phyloP scores from a whole-genome alignment of 92 coral and sea anemone species.

The Isaurus tuberculatus region DNA sequence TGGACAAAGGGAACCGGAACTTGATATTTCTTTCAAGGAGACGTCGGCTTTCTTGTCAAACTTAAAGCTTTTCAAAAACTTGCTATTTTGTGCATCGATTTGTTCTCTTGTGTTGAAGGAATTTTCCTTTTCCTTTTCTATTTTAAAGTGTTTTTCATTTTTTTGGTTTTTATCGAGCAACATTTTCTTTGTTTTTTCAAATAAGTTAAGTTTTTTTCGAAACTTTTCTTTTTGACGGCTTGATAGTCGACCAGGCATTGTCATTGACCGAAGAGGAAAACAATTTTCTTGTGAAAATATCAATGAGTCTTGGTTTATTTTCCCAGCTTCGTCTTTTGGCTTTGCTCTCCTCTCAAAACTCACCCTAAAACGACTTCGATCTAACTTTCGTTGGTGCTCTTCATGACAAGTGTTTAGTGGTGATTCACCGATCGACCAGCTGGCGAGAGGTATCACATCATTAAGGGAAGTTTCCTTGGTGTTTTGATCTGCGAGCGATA shows the following conservation, averaged over 20 bases:
- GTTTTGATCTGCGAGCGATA: slow-evolving; percentile 5
- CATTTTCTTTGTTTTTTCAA: slow-evolving; percentile 55
- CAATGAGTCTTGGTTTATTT: neutral
- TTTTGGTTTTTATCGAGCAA: slow-evolving; percentile 30
- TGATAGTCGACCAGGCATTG: slow-evolving; percentile 18
- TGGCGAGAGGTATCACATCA: slow-evolving; percentile 34
- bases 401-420: neutral
- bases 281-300: neutral
- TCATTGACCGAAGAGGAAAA: slow-evolving; percentile 9
- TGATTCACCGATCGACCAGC: slow-evolving; percentile 10
- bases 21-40: slow-evolving; percentile 2
- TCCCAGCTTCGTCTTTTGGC: neutral
- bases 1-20: neutral
- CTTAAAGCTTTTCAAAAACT: neutral
- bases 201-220: slow-evolving; percentile 45
- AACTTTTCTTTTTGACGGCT: slow-evolving; percentile 23
- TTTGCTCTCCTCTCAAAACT: slow-evolving; percentile 11
- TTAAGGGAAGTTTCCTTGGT: neutral
- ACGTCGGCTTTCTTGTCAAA: neutral
- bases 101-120: neutral
- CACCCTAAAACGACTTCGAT: neutral
- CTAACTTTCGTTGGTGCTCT: neutral
- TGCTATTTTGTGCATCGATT: neutral
- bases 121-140: neutral
- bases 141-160: neutral